Conservation (phyloP, 2,113 vertebrate genomes). For the Rhizomys pruinosus region DNA sequence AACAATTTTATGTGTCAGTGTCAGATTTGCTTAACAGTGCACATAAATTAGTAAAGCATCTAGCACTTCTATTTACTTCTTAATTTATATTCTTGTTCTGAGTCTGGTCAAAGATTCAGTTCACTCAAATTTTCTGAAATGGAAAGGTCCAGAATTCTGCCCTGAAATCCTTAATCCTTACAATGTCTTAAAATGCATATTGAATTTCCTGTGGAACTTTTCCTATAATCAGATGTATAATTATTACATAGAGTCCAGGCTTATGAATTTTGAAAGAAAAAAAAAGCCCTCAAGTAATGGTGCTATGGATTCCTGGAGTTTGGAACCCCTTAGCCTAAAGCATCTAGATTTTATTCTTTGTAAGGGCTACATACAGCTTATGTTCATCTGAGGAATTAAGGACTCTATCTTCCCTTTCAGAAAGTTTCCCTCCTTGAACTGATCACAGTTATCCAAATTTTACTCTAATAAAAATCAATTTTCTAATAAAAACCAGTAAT, state of each 20-base stretch:
- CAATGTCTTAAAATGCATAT: conserved; percentile 9
- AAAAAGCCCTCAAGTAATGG: conserved; percentile 1
- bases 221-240: conserved; percentile 28
- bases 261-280: not conserved
- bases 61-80: conserved; percentile 7
- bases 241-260: not conserved
- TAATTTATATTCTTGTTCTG: conserved; percentile 53
- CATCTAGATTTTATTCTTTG: not conserved
- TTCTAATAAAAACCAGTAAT: not conserved
- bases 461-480: conserved; percentile 19
- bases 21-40: conserved; percentile 21
- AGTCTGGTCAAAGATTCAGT: not conserved
- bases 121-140: conserved; percentile 19
- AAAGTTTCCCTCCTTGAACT: conserved; percentile 5
- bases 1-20: conserved; percentile 24
- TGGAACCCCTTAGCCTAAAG: not conserved
- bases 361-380: not conserved
- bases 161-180: conserved; percentile 1
- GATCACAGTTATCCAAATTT: not conserved
- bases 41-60: not conserved
- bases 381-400: conserved; percentile 35
- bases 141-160: not conserved
- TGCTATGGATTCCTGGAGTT: not conserved
- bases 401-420: not conserved
- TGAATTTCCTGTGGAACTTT: not conserved